Percentiles rank a stretch among this genome's conserved stretches.
phyloP scores from a whole-genome alignment of 2,888 invertebrate genomes.

The Odontomyia ornata region DNA sequence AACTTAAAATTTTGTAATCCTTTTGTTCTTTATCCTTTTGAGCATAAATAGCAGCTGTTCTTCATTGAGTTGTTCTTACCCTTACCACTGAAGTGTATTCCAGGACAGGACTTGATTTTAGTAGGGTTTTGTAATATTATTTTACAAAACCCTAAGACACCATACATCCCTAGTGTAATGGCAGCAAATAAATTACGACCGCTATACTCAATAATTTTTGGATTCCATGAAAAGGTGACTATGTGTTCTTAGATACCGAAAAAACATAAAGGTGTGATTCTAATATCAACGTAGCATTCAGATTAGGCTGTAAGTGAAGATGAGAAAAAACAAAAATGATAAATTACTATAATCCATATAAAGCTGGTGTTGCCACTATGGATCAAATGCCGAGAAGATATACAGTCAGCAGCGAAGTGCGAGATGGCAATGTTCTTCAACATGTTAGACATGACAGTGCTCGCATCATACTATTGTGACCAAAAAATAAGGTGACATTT shows the following conservation, averaged over 20 bases:
- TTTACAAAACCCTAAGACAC: too few species aligned
- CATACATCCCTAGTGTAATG: slow-evolving; percentile 31
- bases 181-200: neutral
- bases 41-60: too few species aligned
- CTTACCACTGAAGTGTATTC: too few species aligned
- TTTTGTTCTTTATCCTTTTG: too few species aligned
- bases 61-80: too few species aligned
- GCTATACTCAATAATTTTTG: slow-evolving; percentile 50
- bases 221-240: slow-evolving; percentile 48
- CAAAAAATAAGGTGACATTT: too few species aligned
- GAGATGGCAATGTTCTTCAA: slow-evolving; percentile 8
- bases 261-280: slow-evolving; percentile 48
- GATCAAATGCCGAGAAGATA: slow-evolving; percentile 11
- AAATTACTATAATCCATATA: slow-evolving; percentile 15
- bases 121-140: too few species aligned
- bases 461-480: too few species aligned
- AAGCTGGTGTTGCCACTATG: slow-evolving; percentile 24
- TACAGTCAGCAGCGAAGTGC: too few species aligned
- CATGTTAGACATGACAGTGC: neutral
- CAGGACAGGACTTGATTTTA: too few species aligned
- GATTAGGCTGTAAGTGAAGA: neutral
- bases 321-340: slow-evolving; percentile 26
- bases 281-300: slow-evolving; percentile 38
- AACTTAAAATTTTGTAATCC: too few species aligned
- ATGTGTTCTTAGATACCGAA: slow-evolving; percentile 50